Evolutionary conservation across 2,888 invertebrate species (phyloP).

Genomic region (Netelia inedita): DNA sequence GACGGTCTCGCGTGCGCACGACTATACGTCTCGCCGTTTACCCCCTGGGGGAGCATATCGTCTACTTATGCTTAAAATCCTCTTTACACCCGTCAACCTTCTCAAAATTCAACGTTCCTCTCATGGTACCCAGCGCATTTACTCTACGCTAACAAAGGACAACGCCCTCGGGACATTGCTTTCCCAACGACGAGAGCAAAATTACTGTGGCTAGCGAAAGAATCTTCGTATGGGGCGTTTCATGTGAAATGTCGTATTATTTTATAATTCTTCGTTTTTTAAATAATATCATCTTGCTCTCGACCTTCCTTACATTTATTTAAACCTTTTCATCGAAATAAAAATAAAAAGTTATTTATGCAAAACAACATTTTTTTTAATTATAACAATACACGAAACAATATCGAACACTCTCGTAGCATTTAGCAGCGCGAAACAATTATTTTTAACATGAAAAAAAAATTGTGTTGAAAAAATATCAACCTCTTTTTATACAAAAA

Average conservation of each 20-base stretch:
- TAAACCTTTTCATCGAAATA: too few relatives aligned
- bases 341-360: too few relatives aligned
- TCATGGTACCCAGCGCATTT: background rate
- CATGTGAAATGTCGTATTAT: background rate
- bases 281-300: background rate
- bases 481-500: too few relatives aligned
- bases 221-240: background rate
- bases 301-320: background rate
- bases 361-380: too few relatives aligned
- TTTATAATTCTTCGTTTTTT: background rate
- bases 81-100: slow-evolving; percentile 11
- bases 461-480: too few relatives aligned
- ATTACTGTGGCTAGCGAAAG: background rate
- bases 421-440: too few relatives aligned
- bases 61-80: slow-evolving; percentile 6
- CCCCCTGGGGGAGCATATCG: background rate
- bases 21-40: background rate
- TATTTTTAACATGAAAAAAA: too few relatives aligned
- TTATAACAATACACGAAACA: too few relatives aligned
- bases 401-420: too few relatives aligned
- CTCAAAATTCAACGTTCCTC: slow-evolving; percentile 9
- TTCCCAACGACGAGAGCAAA: slow-evolving; percentile 17
- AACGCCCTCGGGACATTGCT: slow-evolving; percentile 15
- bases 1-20: too few relatives aligned
- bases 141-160: slow-evolving; percentile 10